These are phyloP conservation scores for Carterocephalus palaemon DNA, from an alignment of 2,888 invertebrate genomes.

Conservation along the genomic window DNA sequence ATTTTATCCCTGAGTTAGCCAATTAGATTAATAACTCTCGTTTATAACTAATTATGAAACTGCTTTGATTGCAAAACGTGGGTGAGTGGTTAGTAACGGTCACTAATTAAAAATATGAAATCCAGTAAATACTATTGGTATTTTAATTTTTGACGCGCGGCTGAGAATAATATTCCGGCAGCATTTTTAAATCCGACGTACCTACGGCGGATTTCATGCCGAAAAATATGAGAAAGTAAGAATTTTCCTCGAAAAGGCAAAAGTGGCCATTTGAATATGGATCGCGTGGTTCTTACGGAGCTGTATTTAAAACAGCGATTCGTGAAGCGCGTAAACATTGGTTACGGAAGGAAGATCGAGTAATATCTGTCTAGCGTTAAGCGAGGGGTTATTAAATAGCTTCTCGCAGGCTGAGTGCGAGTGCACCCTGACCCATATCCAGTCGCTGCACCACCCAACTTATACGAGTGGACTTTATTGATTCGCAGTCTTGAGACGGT, in stretches of 20 bases:
- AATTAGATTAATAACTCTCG: too few species aligned
- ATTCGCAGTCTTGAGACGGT: slow-evolving; percentile 79
- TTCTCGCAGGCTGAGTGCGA: slow-evolving; percentile 64
- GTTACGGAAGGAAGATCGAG: slow-evolving; percentile 40
- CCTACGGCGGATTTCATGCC: too few species aligned
- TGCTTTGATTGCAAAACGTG: too few species aligned
- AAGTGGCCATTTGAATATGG: slow-evolving; percentile 1
- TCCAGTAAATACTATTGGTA: background rate
- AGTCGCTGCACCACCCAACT: slow-evolving; percentile 68
- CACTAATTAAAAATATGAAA: slow-evolving; percentile 2
- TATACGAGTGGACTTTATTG: slow-evolving; percentile 79
- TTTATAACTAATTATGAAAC: too few species aligned
- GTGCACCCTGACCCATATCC: slow-evolving; percentile 76
- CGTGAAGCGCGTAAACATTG: slow-evolving; percentile 39
- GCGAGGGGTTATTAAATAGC: slow-evolving; percentile 67
- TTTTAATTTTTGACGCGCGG: background rate
- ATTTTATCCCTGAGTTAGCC: too few species aligned
- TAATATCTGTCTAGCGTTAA: slow-evolving; percentile 62
- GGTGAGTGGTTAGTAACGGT: too few species aligned
- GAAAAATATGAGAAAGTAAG: too few species aligned
- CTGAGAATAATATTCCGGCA: background rate
- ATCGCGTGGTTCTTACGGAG: background rate
- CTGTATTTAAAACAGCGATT: slow-evolving; percentile 41
- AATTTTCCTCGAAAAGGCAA: background rate
- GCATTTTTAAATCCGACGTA: too few species aligned